Base-by-base conservation (phyloP, 2,888 invertebrate species). In the Hypercompe scribonia region DNA sequence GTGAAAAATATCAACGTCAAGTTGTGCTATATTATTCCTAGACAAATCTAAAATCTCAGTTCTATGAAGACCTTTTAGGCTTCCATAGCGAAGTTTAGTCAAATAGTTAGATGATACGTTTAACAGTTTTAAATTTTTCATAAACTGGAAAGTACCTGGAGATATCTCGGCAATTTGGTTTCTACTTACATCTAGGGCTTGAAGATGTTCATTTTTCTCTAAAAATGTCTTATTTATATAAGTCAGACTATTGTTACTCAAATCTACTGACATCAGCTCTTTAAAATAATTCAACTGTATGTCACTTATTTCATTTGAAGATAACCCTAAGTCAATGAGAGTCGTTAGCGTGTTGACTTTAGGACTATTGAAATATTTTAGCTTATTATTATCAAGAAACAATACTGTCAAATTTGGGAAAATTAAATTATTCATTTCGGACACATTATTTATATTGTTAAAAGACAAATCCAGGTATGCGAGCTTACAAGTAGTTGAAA, bases 1-100 rank as follows among this genome's bases (percentile, higher is more conserved):
- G 67, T 95, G 94, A 70, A 95, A 94, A 34, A 94, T 84, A 72
- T 92, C 88, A 0, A 92, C 90, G 75, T 95, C 94, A 67, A 95
- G 75, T 7, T 85, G 78, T 3, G 78, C 71, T 21, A 95, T 87
- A n/a, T 87, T 84, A 80, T 95, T 95, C 71, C 81, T 89, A 24
- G 95, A 94, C 78, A 95, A 73, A 83, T 95, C 94, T 61, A 95
- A 80, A 4, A 90, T 81, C 84, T 93, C 90, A 0, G 90, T 91
- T 79, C 86, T 90, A 70, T 92, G 88, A 15, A 95, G 84, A 2
- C 95, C 95, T 81, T 88, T 92, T 34, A 95, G 84, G 78, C 88
- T 92, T 1, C 95, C 95, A 68, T 91, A 94, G 42, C 93, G 89
- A 61, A 95, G 81, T 65, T 82, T 88, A 0, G 81, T 73, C 72